Evolutionary conservation across 2,797 vertebrate species (phyloP).

Genomic region (Ataeniobius toweri): DNA sequence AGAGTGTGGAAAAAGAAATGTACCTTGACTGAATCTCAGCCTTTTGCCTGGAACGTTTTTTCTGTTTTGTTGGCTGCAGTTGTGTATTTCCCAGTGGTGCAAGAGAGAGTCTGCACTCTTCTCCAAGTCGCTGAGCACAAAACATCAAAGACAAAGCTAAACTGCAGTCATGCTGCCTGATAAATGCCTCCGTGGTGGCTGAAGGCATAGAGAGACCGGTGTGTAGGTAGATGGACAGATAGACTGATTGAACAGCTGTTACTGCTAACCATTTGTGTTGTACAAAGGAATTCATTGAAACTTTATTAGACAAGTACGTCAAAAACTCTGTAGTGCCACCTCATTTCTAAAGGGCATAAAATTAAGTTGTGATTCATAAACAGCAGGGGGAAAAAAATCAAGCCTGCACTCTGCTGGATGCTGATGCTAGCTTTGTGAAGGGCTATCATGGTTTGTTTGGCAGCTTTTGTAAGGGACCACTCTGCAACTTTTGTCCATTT

Average conservation of each 20-base stretch:
- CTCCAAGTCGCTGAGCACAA: conserved; percentile 25
- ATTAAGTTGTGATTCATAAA: conserved; percentile 46
- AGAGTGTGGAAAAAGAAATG: conserved; percentile 9
- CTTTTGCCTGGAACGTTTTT: conserved; percentile 20
- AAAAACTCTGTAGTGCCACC: conserved; percentile 35
- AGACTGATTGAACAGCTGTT: conserved; percentile 9
- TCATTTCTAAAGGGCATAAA: conserved; percentile 38
- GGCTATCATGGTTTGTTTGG: conserved; percentile 25
- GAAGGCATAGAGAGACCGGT: conserved; percentile 2
- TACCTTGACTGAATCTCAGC: conserved; percentile 14
- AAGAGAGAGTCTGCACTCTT: conserved; percentile 24
- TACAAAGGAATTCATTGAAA: conserved; percentile 34
- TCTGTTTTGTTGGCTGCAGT: conserved; percentile 29
- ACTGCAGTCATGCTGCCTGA: conserved; percentile 27
- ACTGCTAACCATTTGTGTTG: conserved; percentile 13
- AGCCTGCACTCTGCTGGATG: conserved; percentile 33
- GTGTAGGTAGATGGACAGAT: not conserved
- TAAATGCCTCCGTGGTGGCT: conserved; percentile 8
- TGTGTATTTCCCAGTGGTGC: conserved; percentile 26
- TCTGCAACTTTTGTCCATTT: conserved; percentile 33
- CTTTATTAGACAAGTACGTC: conserved; percentile 55
- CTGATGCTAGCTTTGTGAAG: conserved; percentile 39
- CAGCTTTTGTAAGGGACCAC: conserved; percentile 20
- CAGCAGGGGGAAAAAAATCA: conserved; percentile 38
- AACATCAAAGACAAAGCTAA: conserved; percentile 51